Evolutionary conservation across 2,797 vertebrate species (phyloP).

Genomic region (Channallabes apus): DNA sequence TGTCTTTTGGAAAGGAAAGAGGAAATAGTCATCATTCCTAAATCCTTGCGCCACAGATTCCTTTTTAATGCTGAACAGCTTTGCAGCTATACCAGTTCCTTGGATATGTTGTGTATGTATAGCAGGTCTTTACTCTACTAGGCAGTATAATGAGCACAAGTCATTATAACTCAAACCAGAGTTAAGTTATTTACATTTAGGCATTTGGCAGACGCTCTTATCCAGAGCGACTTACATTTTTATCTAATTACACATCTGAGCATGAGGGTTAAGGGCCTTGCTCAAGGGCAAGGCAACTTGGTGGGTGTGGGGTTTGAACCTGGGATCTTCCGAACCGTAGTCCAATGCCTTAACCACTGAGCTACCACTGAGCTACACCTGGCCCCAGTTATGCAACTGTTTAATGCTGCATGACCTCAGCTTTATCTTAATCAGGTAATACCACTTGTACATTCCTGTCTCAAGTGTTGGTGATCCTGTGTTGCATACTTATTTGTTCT

Average conservation of each 20-base stretch:
- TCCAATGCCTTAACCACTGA: too few species aligned
- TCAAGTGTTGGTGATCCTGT: constrained; percentile 38
- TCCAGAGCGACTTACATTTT: too few species aligned
- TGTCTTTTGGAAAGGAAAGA: constrained; percentile 32
- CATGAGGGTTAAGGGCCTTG: too few species aligned
- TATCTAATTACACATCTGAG: too few species aligned
- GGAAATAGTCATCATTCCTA: constrained; percentile 47
- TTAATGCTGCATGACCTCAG: constrained; percentile 1
- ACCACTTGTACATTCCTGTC: constrained; percentile 34
- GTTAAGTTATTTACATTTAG: too few species aligned
- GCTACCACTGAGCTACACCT: too few species aligned
- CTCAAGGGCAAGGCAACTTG: too few species aligned
- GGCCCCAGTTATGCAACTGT: background rate
- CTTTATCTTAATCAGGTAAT: constrained; percentile 40
- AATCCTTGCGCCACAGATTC: constrained; percentile 49
- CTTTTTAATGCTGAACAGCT: constrained; percentile 44
- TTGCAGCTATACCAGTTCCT: constrained; percentile 15
- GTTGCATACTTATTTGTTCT: constrained; percentile 36
- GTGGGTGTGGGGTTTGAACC: too few species aligned
- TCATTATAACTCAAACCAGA: background rate
- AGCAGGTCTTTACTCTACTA: background rate
- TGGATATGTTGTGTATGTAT: background rate
- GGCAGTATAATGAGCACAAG: background rate
- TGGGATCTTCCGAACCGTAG: too few species aligned
- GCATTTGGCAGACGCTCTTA: too few species aligned